A percentile compares a stretch with the other conserved stretches of the same genome.
These are phyloP conservation scores for Porites lutea DNA, from an alignment of 64 coral and sea anemone genomes.

Conservation along the genomic window DNA sequence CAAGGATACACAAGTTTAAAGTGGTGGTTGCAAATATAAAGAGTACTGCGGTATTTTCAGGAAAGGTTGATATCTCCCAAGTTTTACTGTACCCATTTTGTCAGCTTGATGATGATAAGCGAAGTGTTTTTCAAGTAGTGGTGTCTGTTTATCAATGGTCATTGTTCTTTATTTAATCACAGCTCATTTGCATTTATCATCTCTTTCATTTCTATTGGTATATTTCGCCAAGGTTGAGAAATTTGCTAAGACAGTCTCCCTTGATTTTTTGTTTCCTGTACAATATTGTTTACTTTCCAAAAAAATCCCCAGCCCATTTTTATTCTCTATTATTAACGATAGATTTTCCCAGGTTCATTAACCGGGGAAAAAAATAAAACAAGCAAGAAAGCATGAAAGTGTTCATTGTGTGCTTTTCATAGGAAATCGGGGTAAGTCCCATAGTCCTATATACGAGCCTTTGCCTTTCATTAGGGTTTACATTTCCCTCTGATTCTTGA, in stretches of 20 bases:
- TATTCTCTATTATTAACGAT: neutral
- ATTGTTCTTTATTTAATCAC: neutral
- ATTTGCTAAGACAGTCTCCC: neutral
- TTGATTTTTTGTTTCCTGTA: slow-evolving; percentile 13
- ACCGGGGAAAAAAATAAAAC: slow-evolving; percentile 5
- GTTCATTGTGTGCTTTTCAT: no score
- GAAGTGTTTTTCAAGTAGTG: no score
- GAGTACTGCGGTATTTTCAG: no score
- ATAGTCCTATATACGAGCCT: no score
- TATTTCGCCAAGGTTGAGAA: neutral
- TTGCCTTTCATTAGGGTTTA: no score
- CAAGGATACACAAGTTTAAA: no score
- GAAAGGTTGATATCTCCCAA: no score
- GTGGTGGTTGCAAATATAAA: no score
- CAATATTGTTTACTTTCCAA: slow-evolving; percentile 8
- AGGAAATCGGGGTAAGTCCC: no score
- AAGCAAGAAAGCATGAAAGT: neutral
- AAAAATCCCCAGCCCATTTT: neutral
- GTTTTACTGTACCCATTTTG: no score
- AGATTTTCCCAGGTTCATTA: neutral
- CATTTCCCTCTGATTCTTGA: no score
- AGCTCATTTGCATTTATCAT: neutral
- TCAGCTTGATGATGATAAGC: no score
- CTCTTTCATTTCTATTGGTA: neutral
- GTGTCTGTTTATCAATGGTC: neutral